These are phyloP conservation scores for Axis porcinus DNA, from an alignment of 2,113 vertebrate species.

Conservation along the genomic window DNA sequence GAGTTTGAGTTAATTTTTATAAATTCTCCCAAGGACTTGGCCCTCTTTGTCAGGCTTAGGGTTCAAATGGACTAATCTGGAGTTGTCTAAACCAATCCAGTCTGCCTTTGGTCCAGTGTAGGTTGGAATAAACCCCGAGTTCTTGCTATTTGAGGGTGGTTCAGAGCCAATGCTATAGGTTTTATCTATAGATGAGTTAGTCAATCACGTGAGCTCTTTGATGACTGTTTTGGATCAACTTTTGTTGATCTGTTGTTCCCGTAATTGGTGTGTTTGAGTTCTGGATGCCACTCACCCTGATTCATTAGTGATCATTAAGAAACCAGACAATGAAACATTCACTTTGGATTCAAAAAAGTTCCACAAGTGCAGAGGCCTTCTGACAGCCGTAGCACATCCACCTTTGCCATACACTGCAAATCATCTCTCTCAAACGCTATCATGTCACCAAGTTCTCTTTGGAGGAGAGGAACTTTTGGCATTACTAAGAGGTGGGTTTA, in stretches of 20 bases:
- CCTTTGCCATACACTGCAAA: slow-evolving; percentile 18
- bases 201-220: neutral
- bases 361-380: neutral
- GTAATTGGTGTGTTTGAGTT: neutral
- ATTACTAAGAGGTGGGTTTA: slow-evolving; percentile 27
- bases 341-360: slow-evolving; percentile 42
- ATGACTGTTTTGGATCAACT: neutral
- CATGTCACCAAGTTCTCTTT: slow-evolving; percentile 39
- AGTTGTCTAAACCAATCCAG: neutral
- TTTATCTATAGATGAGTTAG: neutral
- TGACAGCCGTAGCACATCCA: neutral
- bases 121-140: neutral
- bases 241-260: neutral
- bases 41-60: neutral
- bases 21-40: neutral
- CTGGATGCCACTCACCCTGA: neutral
- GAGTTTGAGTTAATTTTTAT: neutral
- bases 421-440: neutral
- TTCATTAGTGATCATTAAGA: neutral
- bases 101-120: neutral
- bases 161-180: neutral
- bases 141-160: neutral
- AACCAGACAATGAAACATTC: neutral
- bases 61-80: neutral
- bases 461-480: slow-evolving; percentile 42